Evolutionary conservation across 2,888 invertebrate species (phyloP).

Genomic region (Rhamnusium bicolor): DNA sequence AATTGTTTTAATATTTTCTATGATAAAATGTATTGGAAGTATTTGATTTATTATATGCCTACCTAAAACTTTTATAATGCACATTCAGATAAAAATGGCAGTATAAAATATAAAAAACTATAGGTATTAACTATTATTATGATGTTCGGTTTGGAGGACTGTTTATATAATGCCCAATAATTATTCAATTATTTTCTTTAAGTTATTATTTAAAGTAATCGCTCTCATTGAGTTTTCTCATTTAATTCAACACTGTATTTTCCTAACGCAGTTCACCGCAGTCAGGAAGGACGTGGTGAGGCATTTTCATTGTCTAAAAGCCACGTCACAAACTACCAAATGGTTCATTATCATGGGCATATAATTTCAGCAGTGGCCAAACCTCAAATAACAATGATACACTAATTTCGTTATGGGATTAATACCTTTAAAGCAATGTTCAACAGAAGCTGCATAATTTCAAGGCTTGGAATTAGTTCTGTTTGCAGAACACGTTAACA

Average conservation of each 20-base stretch:
- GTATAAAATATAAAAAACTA: no score
- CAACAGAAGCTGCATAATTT: slow-evolving; percentile 13
- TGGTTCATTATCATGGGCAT: background rate
- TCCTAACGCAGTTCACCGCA: background rate
- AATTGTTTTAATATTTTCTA: no score
- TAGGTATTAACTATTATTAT: no score
- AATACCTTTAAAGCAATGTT: slow-evolving; percentile 32
- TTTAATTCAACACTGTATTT: background rate
- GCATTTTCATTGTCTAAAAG: background rate
- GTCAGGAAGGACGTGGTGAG: background rate
- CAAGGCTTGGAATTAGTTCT: background rate
- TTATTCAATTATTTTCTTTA: no score
- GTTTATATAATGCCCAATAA: no score
- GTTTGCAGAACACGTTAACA: background rate
- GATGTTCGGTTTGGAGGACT: no score
- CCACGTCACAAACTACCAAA: background rate
- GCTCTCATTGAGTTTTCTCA: no score
- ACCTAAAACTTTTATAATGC: no score
- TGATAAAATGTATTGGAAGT: no score
- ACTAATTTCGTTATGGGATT: slow-evolving; percentile 34
- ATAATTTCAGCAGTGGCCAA: background rate
- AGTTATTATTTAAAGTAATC: no score
- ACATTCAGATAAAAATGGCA: no score
- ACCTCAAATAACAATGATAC: slow-evolving; percentile 36
- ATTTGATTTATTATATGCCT: no score